Percentiles rank a stretch among this genome's conserved stretches.
Conservation (phyloP, 2,888 invertebrate species). For the Pammene aurita region DNA sequence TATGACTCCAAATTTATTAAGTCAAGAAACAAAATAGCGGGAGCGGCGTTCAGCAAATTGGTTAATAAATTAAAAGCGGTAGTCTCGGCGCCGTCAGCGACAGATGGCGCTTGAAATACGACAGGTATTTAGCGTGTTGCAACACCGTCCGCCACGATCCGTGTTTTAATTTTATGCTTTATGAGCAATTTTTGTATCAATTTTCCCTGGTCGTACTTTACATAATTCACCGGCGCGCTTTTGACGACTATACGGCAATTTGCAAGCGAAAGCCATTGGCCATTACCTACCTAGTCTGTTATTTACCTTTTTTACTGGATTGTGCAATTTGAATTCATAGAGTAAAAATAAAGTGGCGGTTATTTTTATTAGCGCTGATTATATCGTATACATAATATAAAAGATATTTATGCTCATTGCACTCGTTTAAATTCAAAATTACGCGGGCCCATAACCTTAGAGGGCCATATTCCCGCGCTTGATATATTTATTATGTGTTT, state of each 20-base stretch:
- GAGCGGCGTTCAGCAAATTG: slow-evolving; percentile 77
- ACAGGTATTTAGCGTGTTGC: slow-evolving; percentile 83
- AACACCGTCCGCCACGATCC: slow-evolving; percentile 75
- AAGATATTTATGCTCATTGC: too few species aligned
- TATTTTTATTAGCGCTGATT: background rate
- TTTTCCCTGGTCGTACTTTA: slow-evolving; percentile 70
- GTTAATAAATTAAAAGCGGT: slow-evolving; percentile 82
- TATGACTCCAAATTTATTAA: slow-evolving; percentile 77
- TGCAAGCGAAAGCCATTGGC: slow-evolving; percentile 46
- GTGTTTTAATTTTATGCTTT: slow-evolving; percentile 81
- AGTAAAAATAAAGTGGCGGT: background rate
- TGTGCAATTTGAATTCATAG: slow-evolving; percentile 3
- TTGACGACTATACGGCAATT: slow-evolving; percentile 63
- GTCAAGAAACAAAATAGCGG: slow-evolving; percentile 78
- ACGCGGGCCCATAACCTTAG: too few species aligned
- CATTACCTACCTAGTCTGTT: slow-evolving; percentile 33
- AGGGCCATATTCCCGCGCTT: too few species aligned
- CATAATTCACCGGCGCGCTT: slow-evolving; percentile 67
- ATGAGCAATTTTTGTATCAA: slow-evolving; percentile 81
- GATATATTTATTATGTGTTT: too few species aligned
- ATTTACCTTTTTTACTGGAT: slow-evolving; percentile 28
- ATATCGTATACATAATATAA: background rate
- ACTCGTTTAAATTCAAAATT: too few species aligned
- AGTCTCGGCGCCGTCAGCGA: slow-evolving; percentile 78
- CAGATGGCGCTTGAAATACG: slow-evolving; percentile 82